Percentiles rank a stretch among this genome's conserved stretches.
These are phyloP conservation scores for Drosophila colorata DNA, from an alignment of 2,888 invertebrate genomes.

Conservation along the genomic window DNA sequence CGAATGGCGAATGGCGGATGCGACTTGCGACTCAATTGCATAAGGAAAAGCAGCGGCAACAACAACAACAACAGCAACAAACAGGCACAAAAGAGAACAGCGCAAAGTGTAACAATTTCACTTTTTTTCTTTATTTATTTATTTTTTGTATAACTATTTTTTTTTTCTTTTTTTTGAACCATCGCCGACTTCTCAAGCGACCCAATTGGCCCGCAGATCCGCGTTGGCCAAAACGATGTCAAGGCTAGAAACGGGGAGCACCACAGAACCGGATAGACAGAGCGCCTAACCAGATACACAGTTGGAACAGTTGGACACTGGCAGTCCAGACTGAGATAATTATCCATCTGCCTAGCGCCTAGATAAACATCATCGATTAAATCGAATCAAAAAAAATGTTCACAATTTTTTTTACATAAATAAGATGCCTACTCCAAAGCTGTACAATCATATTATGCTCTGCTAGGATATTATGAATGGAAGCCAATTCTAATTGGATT, in stretches of 20 bases:
- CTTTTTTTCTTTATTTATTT: constrained; percentile 57
- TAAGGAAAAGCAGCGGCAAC: constrained; percentile 50
- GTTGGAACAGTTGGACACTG: too few species aligned
- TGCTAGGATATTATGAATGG: too few species aligned
- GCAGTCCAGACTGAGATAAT: too few species aligned
- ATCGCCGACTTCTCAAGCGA: constrained; percentile 21
- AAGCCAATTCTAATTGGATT: too few species aligned
- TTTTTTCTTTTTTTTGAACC: constrained; percentile 8
- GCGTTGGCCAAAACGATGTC: constrained; percentile 67
- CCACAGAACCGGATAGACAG: not conserved
- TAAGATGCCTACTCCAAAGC: too few species aligned
- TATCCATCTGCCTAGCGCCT: too few species aligned
- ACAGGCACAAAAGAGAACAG: constrained; percentile 25
- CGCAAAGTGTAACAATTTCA: constrained; percentile 75
- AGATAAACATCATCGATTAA: too few species aligned
- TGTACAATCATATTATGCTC: too few species aligned
- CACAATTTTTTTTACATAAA: too few species aligned
- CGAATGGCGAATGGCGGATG: constrained; percentile 67
- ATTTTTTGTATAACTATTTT: constrained; percentile 43
- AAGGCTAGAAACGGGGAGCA: constrained; percentile 68
- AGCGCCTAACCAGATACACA: too few species aligned
- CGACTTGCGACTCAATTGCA: constrained; percentile 70
- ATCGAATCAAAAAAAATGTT: too few species aligned
- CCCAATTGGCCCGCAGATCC: constrained; percentile 72
- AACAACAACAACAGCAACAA: constrained; percentile 7